phyloP scores from a whole-genome alignment of 2,797 vertebrate species.

The Pteropus rufus region DNA sequence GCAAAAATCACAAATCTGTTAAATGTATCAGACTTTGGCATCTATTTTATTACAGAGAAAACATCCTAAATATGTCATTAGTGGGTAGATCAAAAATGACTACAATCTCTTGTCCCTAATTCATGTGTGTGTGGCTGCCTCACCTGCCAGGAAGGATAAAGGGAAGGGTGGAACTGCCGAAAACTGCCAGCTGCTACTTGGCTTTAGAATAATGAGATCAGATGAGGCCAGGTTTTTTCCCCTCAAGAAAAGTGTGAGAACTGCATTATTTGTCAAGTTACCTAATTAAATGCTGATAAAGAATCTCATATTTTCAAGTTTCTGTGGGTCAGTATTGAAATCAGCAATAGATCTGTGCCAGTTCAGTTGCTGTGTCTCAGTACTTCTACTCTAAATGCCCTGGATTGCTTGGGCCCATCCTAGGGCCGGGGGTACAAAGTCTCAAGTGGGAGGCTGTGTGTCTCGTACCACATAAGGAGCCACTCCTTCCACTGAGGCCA shows the following conservation, averaged over 20 bases:
- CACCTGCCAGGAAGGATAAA: background rate
- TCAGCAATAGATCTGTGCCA: background rate
- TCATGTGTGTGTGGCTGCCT: background rate
- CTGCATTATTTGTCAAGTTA: background rate
- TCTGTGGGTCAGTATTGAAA: background rate
- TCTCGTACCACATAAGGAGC: background rate
- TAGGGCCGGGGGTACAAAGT: background rate
- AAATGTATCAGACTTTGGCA: background rate
- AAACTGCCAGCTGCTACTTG: background rate
- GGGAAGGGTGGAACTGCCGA: background rate
- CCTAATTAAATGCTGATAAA: background rate
- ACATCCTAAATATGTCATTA: background rate
- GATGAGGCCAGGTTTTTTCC: background rate
- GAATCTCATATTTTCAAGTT: background rate
- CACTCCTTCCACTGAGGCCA: background rate
- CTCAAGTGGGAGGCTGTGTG: background rate
- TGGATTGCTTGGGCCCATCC: background rate
- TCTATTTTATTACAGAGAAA: background rate
- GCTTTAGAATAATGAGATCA: background rate
- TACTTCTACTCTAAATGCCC: background rate
- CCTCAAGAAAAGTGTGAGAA: background rate
- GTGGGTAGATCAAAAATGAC: background rate
- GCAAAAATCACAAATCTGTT: background rate
- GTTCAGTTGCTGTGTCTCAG: background rate
- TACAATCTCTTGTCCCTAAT: background rate